Evolutionary conservation across 2,113 vertebrate species (phyloP), one percentile per base, ranked within the genome.

Genomic region (Pithys albifrons): DNA sequence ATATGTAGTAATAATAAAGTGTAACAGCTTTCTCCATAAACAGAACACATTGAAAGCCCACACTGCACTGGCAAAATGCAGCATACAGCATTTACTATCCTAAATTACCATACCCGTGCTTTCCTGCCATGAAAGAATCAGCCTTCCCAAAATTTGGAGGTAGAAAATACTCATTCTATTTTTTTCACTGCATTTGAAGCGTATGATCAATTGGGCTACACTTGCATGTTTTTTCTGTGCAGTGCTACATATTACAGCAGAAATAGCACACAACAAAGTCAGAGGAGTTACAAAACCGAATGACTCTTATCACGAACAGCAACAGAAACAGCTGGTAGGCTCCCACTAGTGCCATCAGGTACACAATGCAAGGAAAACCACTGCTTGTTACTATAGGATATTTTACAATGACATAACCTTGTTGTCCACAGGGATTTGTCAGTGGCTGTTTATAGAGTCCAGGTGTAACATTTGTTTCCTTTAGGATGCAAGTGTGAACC

Each of bases 301-400:
- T 6, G 6, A 73, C 16, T 51, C 41, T 85, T 55, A 62, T 4
- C 70, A 58, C 4, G 0, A 89, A 31, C 66, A 84, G 74, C 29
- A 75, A 41, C n/a, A 89, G 58, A 54, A 91, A 55, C 43, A 93
- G 78, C 80, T 93, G 84, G 55, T 31, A 95, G 59, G 80, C 45
- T 95, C 76, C 45, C 73, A 75, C 73, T 84, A 84, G 48, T 61
- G 80, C 81, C 84, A 89, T 81, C 72, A 78, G 54, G 65, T 45
- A 93, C 76, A 92, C 89, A 94, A 96, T 91, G 82, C 78, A 83
- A 96, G 95, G 89, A 93, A 96, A 94, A 93, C 19, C 54, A 66
- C 41, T 59, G 33, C 51, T 71, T 66, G 51, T 22, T 74, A 59
- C 75, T 70, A 19, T 35, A 69, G 48, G 69, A 74, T 71, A 43